Percentiles rank a stretch among this genome's conserved stretches.
Evolutionary conservation across 2,888 invertebrate genomes (phyloP).

Genomic region (Boloria selene): DNA sequence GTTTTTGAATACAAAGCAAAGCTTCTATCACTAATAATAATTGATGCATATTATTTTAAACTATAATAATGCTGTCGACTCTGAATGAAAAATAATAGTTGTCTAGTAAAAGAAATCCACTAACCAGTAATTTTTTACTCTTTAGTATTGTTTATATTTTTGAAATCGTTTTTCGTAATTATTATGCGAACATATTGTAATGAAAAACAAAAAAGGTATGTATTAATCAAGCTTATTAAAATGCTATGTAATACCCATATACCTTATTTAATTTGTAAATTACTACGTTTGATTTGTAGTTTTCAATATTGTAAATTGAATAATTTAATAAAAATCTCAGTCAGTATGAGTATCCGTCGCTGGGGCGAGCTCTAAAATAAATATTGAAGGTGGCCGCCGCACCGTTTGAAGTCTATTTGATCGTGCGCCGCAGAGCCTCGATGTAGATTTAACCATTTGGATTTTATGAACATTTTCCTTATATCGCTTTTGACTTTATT

Average conservation of each 20-base stretch:
- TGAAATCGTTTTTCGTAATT: too few relatives aligned
- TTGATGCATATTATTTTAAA: too few relatives aligned
- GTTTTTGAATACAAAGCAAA: too few relatives aligned
- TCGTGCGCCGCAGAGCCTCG: slow-evolving; percentile 57
- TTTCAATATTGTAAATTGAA: slow-evolving; percentile 27
- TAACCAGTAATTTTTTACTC: too few relatives aligned
- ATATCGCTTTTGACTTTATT: neutral
- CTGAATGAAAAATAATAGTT: too few relatives aligned
- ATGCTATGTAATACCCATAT: neutral
- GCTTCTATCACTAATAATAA: too few relatives aligned
- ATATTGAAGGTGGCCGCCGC: slow-evolving; percentile 57
- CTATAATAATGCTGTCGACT: too few relatives aligned
- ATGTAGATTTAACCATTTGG: slow-evolving; percentile 3
- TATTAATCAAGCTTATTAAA: too few relatives aligned
- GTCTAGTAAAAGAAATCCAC: too few relatives aligned
- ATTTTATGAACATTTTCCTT: slow-evolving; percentile 3
- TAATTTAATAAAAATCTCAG: slow-evolving; percentile 32
- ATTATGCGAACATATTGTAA: too few relatives aligned
- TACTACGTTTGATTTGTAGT: slow-evolving; percentile 6
- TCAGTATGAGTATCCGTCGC: slow-evolving; percentile 23
- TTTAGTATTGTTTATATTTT: too few relatives aligned
- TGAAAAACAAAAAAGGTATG: too few relatives aligned
- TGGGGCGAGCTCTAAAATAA: slow-evolving; percentile 53
- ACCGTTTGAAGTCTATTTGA: slow-evolving; percentile 62
- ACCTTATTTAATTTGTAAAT: neutral